Evolutionary conservation across 2,888 invertebrate species (phyloP).

Genomic region (Heliconius ismenius): DNA sequence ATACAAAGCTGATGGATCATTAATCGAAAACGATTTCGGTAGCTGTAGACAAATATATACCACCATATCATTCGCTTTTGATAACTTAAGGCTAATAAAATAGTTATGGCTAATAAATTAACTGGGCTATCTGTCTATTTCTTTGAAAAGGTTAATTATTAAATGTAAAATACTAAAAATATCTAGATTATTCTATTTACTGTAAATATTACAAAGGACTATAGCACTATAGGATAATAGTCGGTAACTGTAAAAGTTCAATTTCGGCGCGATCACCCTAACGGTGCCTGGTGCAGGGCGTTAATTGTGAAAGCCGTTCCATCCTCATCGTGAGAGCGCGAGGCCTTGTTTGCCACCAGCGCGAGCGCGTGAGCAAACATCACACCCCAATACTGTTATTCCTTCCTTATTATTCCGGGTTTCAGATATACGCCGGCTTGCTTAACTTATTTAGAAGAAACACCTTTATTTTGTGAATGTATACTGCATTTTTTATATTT

Average conservation of each 20-base stretch:
- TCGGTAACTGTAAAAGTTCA: slow-evolving; percentile 37
- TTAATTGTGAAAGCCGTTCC: slow-evolving; percentile 62
- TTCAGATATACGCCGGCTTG: not conserved
- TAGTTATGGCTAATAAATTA: too few relatives aligned
- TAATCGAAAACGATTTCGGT: too few relatives aligned
- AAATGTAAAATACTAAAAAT: not conserved
- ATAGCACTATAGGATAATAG: not conserved
- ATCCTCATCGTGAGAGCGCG: slow-evolving; percentile 38
- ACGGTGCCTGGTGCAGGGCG: slow-evolving; percentile 52
- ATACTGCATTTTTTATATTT: not conserved
- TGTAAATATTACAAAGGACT: slow-evolving; percentile 16
- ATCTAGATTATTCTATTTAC: not conserved
- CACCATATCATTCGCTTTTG: too few relatives aligned
- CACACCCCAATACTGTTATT: slow-evolving; percentile 44
- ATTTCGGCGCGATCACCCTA: slow-evolving; percentile 44
- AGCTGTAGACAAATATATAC: too few relatives aligned
- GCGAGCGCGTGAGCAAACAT: slow-evolving; percentile 55
- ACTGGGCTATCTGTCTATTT: too few relatives aligned
- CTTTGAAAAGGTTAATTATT: too few relatives aligned
- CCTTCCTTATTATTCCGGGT: slow-evolving; percentile 37
- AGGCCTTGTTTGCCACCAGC: slow-evolving; percentile 30
- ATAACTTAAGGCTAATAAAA: too few relatives aligned
- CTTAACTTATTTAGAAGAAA: slow-evolving; percentile 1
- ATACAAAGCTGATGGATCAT: too few relatives aligned
- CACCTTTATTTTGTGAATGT: not conserved